Evolutionary conservation across 2,888 invertebrate genomes (phyloP).

Genomic region (Vesta saturnalis): DNA sequence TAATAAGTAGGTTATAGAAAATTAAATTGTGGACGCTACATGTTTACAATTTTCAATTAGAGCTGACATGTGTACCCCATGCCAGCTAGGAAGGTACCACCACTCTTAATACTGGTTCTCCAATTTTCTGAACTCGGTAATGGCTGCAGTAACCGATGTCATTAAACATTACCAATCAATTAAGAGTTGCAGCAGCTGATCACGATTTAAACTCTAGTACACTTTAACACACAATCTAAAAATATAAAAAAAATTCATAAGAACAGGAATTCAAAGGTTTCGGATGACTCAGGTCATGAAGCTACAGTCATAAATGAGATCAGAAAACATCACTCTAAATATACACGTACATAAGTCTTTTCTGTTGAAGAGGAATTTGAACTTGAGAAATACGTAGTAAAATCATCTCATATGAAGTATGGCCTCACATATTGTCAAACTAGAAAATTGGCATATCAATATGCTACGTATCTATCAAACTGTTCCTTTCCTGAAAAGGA

Average conservation of each 20-base stretch:
- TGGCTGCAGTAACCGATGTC: no score
- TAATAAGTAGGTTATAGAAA: no score
- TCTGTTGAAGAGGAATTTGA: conserved; percentile 8
- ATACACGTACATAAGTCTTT: background rate
- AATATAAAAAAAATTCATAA: background rate
- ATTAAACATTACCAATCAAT: no score
- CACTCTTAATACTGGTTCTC: no score
- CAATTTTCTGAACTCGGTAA: no score
- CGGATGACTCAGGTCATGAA: conserved; percentile 3
- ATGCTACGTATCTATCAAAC: conserved; percentile 2
- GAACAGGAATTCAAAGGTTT: background rate
- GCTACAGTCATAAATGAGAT: background rate
- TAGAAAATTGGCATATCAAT: no score
- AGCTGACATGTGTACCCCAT: no score
- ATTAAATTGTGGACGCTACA: no score
- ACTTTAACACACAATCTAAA: no score
- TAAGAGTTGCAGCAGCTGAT: conserved; percentile 7
- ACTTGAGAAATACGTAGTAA: conserved; percentile 16
- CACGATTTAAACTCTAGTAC: no score
- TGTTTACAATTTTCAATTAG: no score
- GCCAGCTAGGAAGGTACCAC: no score
- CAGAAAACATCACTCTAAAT: conserved; percentile 18
- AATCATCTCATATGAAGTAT: conserved; percentile 4
- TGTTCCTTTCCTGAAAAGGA: conserved; percentile 9
- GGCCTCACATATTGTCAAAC: conserved; percentile 9